phyloP scores from a whole-genome alignment of 2,113 vertebrate genomes.

The Phrynocephalus versicolor region DNA sequence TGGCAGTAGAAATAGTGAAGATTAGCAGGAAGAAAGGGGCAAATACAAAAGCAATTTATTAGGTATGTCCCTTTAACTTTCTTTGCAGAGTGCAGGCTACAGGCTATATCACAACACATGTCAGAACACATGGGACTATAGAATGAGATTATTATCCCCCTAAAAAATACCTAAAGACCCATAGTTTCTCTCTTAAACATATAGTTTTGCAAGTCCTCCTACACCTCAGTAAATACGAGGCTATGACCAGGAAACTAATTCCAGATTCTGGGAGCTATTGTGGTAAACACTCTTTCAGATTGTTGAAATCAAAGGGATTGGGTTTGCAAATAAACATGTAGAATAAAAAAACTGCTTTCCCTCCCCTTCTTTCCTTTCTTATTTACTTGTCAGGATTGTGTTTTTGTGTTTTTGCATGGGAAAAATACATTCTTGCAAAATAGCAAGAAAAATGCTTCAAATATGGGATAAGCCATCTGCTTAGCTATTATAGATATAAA shows the following conservation, averaged over 20 bases:
- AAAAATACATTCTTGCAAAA: not conserved
- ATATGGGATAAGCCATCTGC: conserved; percentile 11
- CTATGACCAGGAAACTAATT: not conserved
- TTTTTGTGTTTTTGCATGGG: not conserved
- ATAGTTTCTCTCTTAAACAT: not conserved
- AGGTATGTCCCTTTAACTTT: not conserved
- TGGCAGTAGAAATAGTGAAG: too few species aligned
- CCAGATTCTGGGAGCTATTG: not conserved
- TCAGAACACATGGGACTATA: not conserved
- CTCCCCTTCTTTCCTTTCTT: not conserved
- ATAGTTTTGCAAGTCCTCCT: not conserved
- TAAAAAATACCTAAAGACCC: not conserved
- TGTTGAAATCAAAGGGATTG: conserved; percentile 7
- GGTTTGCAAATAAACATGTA: not conserved
- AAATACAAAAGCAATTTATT: not conserved
- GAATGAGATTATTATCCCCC: not conserved
- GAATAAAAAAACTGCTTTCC: not conserved
- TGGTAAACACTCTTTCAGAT: not conserved
- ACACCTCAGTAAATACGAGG: not conserved
- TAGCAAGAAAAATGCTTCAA: conserved; percentile 20
- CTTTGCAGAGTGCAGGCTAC: not conserved
- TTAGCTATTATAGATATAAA: conserved; percentile 7
- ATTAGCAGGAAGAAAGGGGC: not conserved
- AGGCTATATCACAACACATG: not conserved
- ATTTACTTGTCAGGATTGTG: not conserved